phyloP scores from a whole-genome alignment of 2,113 vertebrate genomes.

The Antechinus stuartii region DNA sequence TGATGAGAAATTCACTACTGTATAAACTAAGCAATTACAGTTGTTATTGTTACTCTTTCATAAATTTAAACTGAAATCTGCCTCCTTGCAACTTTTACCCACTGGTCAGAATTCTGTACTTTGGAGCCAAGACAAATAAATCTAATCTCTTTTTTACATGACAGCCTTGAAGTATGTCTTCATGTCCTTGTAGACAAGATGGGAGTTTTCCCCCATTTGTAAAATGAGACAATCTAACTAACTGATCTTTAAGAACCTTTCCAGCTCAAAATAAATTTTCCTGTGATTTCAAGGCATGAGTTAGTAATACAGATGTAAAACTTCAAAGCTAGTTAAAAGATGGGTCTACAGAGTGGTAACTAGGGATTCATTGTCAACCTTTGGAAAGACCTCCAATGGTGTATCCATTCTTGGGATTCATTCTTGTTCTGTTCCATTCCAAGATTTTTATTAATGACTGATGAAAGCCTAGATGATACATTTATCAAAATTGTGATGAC shows the following conservation, averaged over 20 bases:
- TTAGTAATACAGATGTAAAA: not conserved
- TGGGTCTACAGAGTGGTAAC: not conserved
- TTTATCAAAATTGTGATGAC: not conserved
- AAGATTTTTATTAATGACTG: not conserved
- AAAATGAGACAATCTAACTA: not conserved
- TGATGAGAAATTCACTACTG: not conserved
- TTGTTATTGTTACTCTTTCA: not conserved
- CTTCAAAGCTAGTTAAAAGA: not conserved
- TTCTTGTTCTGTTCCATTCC: not conserved
- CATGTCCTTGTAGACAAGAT: not conserved
- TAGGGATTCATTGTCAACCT: not conserved
- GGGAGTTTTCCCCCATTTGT: not conserved
- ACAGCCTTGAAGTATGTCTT: not conserved
- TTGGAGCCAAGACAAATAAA: not conserved
- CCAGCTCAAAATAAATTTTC: not conserved
- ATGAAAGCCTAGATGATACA: not conserved
- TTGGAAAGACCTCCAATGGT: not conserved
- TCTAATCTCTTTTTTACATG: not conserved
- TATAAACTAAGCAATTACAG: not conserved
- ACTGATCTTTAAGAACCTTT: not conserved
- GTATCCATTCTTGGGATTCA: not conserved
- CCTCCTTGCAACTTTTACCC: not conserved
- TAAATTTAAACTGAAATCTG: not conserved
- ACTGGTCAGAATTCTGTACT: not conserved
- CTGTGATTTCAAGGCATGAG: not conserved